Base-by-base conservation (phyloP, 2,888 invertebrate genomes). In the Melipona bicolor region DNA sequence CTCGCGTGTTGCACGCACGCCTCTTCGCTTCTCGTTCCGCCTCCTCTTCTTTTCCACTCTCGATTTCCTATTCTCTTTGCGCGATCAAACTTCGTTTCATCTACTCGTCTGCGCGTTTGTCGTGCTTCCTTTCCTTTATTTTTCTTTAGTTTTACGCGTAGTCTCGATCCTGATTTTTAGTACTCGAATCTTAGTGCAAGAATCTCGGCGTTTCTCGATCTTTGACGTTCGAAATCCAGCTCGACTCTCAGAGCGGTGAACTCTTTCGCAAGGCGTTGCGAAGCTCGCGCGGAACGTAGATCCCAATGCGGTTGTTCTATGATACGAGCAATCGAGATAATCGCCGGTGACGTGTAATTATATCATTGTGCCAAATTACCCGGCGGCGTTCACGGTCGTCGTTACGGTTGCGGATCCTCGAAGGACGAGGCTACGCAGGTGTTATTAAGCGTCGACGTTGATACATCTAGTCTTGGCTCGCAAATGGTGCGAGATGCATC, bases 351-450 rank as follows among this genome's bases (percentile, higher is more conserved):
- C 89, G 88, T 92, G 92, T 91, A 93, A 94, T 94, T 94, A 94
- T 93, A 93, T 93, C 92, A 93, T 93, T 94, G 94, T 91, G 93
- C 90, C 87, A 91, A 92, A 93, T 93, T 93, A 91, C 91, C 91
- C 88, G 86, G 85, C 90, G 89, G 90, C 86, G 89, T 90, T 78
- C 78, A 73, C 74, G 73, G 73, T 59, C 83, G 83, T 69, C 67
- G 83, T 83, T 83, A 84, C 84, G 84, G 59, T 83, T 50, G 61
- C 49, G 69, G 69, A 50, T 49, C 78, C 32, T 54, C 24, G 52
- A 69, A 65, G 81, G 79, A 73, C 79, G 80, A 77, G 84, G 81
- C 79, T 74, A 52, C 83, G 83, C n/a, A 81, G 84, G 91, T 93
- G 92, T 93, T 93, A 93, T 93, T 93, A 93, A 90, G 87, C 89